These are phyloP conservation scores for Sturnus vulgaris DNA, from an alignment of 2,113 vertebrate genomes.

Conservation along the genomic window DNA sequence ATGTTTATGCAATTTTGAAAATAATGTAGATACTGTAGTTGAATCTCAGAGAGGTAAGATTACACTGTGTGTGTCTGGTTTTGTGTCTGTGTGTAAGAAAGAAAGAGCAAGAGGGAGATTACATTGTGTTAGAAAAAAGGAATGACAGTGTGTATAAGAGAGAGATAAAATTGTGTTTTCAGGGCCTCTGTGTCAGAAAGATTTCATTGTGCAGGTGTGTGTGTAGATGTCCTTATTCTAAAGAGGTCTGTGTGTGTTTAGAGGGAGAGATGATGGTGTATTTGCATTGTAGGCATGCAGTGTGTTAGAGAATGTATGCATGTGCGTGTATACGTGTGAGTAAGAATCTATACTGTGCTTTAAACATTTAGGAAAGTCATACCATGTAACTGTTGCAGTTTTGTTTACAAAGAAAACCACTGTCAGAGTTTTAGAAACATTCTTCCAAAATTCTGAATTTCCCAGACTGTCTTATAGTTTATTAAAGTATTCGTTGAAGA, in stretches of 20 bases:
- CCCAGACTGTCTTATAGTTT: not conserved
- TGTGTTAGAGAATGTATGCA: not conserved
- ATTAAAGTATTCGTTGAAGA: not conserved
- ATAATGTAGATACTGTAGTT: constrained; percentile 57
- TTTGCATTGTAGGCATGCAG: not conserved
- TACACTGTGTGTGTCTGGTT: not conserved
- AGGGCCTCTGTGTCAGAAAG: not conserved
- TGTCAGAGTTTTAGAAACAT: not conserved
- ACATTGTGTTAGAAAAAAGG: constrained; percentile 8
- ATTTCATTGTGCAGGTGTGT: constrained; percentile 11
- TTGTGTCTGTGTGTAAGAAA: not conserved
- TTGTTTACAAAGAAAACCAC: not conserved
- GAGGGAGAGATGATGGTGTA: not conserved
- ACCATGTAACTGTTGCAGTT: not conserved
- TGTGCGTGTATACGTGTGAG: not conserved
- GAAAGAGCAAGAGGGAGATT: constrained; percentile 13
- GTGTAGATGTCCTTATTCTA: not conserved
- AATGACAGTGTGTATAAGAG: not conserved
- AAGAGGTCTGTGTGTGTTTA: not conserved
- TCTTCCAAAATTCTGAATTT: not conserved
- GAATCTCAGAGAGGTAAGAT: constrained; percentile 46
- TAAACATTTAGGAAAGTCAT: not conserved
- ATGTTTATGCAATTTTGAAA: constrained; percentile 66
- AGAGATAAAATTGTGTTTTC: constrained; percentile 45
- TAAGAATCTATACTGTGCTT: not conserved